These are phyloP conservation scores for Patiria miniata DNA, from an alignment of 35 echinoderm and acorn worm species.

Conservation along the genomic window DNA sequence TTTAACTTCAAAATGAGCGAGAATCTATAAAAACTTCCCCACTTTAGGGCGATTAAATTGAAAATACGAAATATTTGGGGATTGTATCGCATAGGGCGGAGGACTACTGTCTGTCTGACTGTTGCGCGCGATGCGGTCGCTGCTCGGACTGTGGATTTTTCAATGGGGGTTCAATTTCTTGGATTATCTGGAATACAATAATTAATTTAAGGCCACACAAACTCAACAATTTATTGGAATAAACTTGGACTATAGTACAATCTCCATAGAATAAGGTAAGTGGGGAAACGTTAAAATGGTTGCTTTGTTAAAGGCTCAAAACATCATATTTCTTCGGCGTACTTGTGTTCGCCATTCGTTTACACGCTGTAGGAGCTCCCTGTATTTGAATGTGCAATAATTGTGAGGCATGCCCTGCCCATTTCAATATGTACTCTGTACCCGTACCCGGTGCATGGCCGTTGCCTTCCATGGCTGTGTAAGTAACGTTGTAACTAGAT, in stretches of 20 bases:
- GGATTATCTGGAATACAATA: constrained; percentile 22
- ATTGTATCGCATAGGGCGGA: not conserved
- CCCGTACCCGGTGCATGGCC: no score
- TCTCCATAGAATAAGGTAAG: constrained; percentile 20
- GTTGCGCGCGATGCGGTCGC: not conserved
- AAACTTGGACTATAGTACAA: constrained; percentile 12
- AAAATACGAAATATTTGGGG: not conserved
- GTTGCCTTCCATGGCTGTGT: no score
- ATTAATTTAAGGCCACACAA: constrained; percentile 9
- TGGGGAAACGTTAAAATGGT: not conserved
- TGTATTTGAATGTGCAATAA: constrained; percentile 3
- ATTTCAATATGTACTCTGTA: not conserved
- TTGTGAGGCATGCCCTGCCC: not conserved
- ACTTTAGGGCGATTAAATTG: not conserved
- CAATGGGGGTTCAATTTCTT: constrained; percentile 17
- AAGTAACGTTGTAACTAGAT: no score
- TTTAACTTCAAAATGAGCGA: no score
- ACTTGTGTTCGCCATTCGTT: not conserved
- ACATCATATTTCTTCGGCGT: not conserved
- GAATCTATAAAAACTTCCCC: no score
- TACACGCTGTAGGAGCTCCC: no score
- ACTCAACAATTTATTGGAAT: constrained; percentile 23
- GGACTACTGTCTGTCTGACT: constrained; percentile 8
- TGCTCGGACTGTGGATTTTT: constrained; percentile 13
- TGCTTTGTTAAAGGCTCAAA: not conserved